These are phyloP conservation scores for Enteromius argenteus DNA, from an alignment of 2,797 vertebrate species.

Conservation along the genomic window DNA sequence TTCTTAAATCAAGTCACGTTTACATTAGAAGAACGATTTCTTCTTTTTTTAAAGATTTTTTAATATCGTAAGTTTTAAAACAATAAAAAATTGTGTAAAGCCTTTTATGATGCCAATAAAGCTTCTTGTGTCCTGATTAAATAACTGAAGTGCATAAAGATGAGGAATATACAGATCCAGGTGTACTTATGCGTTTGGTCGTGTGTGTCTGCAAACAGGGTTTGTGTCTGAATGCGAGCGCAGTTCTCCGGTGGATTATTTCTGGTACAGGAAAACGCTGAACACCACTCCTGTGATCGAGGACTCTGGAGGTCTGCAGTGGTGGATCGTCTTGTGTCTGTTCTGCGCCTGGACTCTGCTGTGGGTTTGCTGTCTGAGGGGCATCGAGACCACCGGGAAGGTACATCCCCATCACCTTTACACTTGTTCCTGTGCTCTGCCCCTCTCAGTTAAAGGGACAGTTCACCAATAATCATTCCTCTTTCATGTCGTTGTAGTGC, in stretches of 20 bases:
- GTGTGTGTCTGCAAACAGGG: slow-evolving; percentile 65
- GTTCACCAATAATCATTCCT: neutral
- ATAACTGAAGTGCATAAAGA: neutral
- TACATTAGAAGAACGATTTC: neutral
- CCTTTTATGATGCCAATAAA: neutral
- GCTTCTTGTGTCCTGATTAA: neutral
- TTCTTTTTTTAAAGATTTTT: neutral
- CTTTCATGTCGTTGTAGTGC: neutral
- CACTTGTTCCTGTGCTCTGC: neutral
- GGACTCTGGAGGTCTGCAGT: slow-evolving; percentile 80
- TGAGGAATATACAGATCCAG: neutral
- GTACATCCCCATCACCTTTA: slow-evolving; percentile 66
- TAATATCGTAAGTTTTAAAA: neutral
- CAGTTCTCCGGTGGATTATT: slow-evolving; percentile 88
- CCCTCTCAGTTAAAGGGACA: neutral
- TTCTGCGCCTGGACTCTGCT: slow-evolving; percentile 82
- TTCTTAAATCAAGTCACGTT: neutral
- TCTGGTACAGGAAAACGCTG: slow-evolving; percentile 88
- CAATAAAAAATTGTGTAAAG: neutral
- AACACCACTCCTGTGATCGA: slow-evolving; percentile 80
- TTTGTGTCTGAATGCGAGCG: slow-evolving; percentile 78
- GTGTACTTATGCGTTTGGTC: neutral
- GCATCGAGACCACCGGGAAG: slow-evolving; percentile 93
- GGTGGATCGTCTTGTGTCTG: slow-evolving; percentile 85
- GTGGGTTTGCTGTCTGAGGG: slow-evolving; percentile 84